phyloP scores from a whole-genome alignment of 2,888 invertebrate genomes.

The Caradrina clavipalpis region DNA sequence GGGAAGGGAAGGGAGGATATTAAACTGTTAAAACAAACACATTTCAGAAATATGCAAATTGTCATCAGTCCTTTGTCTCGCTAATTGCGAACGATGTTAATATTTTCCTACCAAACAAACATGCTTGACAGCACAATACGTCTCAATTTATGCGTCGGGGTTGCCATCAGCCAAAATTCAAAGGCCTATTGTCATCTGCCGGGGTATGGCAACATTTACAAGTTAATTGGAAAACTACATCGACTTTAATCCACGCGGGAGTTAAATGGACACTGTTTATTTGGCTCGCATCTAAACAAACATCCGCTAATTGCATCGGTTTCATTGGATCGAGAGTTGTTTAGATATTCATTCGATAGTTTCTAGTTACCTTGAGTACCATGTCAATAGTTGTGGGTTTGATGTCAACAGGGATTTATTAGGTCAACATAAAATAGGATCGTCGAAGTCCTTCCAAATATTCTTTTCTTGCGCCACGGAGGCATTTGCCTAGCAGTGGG shows the following conservation, averaged over 20 bases:
- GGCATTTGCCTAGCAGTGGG: too few species aligned
- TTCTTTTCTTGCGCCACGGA: too few species aligned
- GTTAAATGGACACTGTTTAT: slow-evolving; percentile 67
- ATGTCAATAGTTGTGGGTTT: not conserved
- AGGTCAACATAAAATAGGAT: too few species aligned
- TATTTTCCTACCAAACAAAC: slow-evolving; percentile 69
- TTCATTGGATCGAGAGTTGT: slow-evolving; percentile 60
- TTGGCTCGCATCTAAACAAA: slow-evolving; percentile 64
- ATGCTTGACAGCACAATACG: slow-evolving; percentile 60
- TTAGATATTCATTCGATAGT: slow-evolving; percentile 50
- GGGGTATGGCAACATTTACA: slow-evolving; percentile 62
- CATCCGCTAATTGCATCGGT: slow-evolving; percentile 64
- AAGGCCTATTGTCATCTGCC: slow-evolving; percentile 60
- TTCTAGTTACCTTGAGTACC: slow-evolving; percentile 19
- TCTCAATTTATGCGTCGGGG: slow-evolving; percentile 67
- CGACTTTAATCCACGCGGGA: slow-evolving; percentile 65
- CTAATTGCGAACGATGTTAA: slow-evolving; percentile 59
- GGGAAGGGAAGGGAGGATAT: not conserved
- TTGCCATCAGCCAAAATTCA: slow-evolving; percentile 60
- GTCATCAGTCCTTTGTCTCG: slow-evolving; percentile 55
- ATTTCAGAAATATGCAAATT: slow-evolving; percentile 65
- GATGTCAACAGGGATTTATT: not conserved
- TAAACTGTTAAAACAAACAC: slow-evolving; percentile 10
- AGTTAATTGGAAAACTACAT: slow-evolving; percentile 77
- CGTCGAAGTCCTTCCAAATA: too few species aligned